Conservation (phyloP, 30 jellyfish, hydroid and myxozoan species). For the Hydra vulgaris region DNA sequence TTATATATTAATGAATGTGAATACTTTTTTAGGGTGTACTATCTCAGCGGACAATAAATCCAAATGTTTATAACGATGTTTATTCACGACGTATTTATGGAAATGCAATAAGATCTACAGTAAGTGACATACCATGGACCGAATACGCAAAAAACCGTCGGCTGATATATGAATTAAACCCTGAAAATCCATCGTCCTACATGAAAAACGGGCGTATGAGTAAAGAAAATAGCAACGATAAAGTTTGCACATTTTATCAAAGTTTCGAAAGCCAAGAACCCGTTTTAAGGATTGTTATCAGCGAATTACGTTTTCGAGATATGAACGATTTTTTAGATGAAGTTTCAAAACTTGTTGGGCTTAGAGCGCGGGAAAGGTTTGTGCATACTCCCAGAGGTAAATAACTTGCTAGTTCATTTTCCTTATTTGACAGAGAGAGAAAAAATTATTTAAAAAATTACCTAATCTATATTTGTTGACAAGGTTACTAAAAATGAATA, state of each 20-base stretch:
- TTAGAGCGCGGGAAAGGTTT: constrained; percentile 35
- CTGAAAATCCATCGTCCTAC: neutral
- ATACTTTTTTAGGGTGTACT: neutral
- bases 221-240: constrained; percentile 13
- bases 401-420: neutral
- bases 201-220: neutral
- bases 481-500: no score
- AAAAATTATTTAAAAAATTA: no score
- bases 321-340: constrained; percentile 33
- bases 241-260: constrained; percentile 52
- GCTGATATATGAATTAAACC: constrained; percentile 13
- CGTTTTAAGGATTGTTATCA: constrained; percentile 42
- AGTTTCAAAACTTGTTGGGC: constrained; percentile 33
- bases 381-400: constrained; percentile 30
- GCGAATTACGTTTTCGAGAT: constrained; percentile 28
- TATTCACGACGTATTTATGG: neutral
- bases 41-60: neutral
- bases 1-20: neutral
- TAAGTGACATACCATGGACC: neutral
- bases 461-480: no score
- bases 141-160: neutral
- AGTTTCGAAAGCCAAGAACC: constrained; percentile 56
- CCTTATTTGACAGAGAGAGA: no score
- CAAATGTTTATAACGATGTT: neutral
- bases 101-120: neutral